Conservation (phyloP, 2,113 vertebrate genomes). For the Pangasianodon hypophthalmus region DNA sequence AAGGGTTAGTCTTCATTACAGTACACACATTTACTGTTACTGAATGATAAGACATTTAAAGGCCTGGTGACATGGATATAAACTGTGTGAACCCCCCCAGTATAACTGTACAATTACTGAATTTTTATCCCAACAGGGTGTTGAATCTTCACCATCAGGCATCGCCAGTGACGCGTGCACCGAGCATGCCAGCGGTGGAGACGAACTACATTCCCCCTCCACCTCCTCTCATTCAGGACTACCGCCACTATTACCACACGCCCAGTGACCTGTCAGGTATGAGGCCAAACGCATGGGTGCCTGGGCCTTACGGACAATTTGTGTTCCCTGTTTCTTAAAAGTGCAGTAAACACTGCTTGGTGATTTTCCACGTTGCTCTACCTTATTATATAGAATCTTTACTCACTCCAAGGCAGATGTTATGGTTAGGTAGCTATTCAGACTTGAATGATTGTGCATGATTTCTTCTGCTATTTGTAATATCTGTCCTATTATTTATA, state of each 20-base stretch:
- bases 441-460: not conserved
- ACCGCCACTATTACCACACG: slow-evolving; percentile 94
- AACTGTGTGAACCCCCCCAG: no score
- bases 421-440: not conserved
- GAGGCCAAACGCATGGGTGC: not conserved
- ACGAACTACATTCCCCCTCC: slow-evolving; percentile 92
- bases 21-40: not conserved
- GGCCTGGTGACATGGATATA: not conserved
- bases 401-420: not conserved
- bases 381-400: not conserved
- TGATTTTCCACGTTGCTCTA: not conserved
- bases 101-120: no score
- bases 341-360: not conserved
- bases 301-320: not conserved
- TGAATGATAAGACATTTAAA: not conserved
- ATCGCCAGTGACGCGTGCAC: slow-evolving; percentile 89
- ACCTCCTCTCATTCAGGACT: slow-evolving; percentile 93
- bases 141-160: slow-evolving; percentile 89
- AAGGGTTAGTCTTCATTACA: slow-evolving; percentile 77
- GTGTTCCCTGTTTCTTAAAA: not conserved
- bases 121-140: slow-evolving; percentile 68
- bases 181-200: slow-evolving; percentile 93
- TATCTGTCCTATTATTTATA: not conserved
- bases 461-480: not conserved
- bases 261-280: slow-evolving; percentile 91